A percentile compares a stretch with the other conserved stretches of the same genome.
phyloP scores from a whole-genome alignment of 2,888 invertebrate genomes.

The Brassicogethes aeneus region DNA sequence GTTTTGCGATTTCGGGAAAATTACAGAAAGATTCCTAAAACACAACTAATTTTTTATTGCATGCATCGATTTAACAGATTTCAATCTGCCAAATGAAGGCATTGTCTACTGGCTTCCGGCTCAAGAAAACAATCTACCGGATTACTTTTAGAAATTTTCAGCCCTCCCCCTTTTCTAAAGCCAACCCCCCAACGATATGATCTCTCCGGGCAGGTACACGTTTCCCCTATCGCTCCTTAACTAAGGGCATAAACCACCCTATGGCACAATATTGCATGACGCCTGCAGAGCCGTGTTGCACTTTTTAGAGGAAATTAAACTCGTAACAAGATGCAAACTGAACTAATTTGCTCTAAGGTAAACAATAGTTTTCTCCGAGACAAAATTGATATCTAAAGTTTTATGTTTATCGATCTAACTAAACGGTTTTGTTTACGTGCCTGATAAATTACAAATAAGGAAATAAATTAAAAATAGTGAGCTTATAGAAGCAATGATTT shows the following conservation, averaged over 20 bases:
- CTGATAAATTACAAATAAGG: no score
- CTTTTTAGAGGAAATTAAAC: background rate
- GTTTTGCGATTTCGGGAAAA: background rate
- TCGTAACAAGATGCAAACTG: background rate
- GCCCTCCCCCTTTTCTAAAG: no score
- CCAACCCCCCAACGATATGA: background rate
- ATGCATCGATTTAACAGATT: background rate
- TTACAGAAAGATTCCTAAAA: no score
- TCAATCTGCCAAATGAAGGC: background rate
- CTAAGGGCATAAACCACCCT: background rate
- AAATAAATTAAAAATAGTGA: no score
- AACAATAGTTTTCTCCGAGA: conserved; percentile 1
- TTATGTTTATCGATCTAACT: no score
- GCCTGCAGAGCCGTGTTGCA: background rate
- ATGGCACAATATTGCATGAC: background rate
- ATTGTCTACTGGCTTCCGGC: background rate
- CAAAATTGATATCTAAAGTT: no score
- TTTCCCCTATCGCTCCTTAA: background rate
- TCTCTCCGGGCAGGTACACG: background rate
- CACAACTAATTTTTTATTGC: background rate
- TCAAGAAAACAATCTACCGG: background rate
- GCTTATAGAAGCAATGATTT: no score
- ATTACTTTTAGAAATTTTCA: no score
- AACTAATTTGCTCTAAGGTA: background rate
- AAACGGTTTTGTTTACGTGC: no score